Percentiles rank a stretch among this genome's conserved stretches.
Evolutionary conservation across 2,113 vertebrate genomes (phyloP).

Genomic region (Merops nubicus): DNA sequence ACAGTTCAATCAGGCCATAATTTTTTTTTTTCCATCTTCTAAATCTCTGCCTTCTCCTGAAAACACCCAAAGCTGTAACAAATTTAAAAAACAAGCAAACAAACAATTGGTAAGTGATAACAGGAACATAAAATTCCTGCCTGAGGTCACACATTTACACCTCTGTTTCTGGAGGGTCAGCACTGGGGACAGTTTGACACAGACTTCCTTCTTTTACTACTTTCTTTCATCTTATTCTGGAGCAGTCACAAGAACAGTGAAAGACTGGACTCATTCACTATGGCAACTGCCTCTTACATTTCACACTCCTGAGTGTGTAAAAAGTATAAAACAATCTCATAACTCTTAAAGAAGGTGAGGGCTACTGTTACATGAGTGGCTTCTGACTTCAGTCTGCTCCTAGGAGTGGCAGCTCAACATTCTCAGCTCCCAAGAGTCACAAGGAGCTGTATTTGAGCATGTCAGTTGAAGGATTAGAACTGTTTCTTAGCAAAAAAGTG

Average conservation of each 20-base stretch:
- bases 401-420: neutral
- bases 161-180: neutral
- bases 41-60: neutral
- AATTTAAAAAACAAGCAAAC: neutral
- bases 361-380: neutral
- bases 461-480: neutral
- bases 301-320: neutral
- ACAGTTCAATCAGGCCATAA: neutral
- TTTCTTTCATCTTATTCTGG: neutral
- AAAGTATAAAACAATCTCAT: neutral
- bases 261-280: neutral
- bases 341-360: neutral
- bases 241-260: neutral
- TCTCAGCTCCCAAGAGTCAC: neutral
- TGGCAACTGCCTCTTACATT: neutral
- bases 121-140: neutral
- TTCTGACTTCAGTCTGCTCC: neutral
- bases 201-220: neutral
- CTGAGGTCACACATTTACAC: neutral
- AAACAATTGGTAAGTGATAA: too few relatives aligned
- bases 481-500: neutral
- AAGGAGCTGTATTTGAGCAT: neutral
- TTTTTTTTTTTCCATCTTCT: neutral
- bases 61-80: neutral
- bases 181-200: neutral